Base-by-base conservation (phyloP, 1,140 invertebrate genomes). In the Oryzaephilus surinamensis region DNA sequence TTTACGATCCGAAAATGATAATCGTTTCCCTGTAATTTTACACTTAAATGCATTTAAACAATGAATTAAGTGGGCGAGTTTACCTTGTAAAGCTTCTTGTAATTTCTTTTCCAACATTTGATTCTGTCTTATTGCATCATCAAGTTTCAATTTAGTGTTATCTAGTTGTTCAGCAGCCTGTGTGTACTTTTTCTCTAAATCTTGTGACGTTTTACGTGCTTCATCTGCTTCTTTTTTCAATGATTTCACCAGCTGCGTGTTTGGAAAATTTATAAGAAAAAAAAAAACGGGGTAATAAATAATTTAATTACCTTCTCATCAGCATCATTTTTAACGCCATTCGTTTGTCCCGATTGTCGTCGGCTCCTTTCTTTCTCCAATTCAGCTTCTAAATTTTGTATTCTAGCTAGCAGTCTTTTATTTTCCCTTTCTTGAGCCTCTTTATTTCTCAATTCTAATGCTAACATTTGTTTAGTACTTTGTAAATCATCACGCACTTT, bases 401-500 rank as follows among this genome's bases (percentile, higher is more conserved):
- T 79, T 61, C 76, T 79, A 24, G 80, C 76, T 58, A 79, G 58
- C 18, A 92, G 66, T 47, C 84, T 74, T 57, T 89, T 86, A 54
- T 89, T 92, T 58, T 89, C 86, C 49, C 86, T 76, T 43, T 85
- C 82, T 46, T 87, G 71, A 0, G 84, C 81, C 58, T 88, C 83
- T 57, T 87, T 89, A 52, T 87, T 87, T 55, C 84, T 71, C 43
- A 91, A 63, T 64, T 92, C 88, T 27, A 88, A 66, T 2, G 86
- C 85, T 41, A 92, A 64, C 70, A 91, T 80, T 64, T 91, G 86
- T 64, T 92, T 92, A 2, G 85, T 89, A 38, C 84, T 89, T 58
- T 91, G 87, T 21, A 92, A 69, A 61, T 91, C 88, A 51, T 92
- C 88, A 41, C 87, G 71, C n/a, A 89, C 78, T 57, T 83, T 85